Percentiles rank a stretch among this genome's conserved stretches.
These are phyloP conservation scores for Babyrousa celebensis DNA, from an alignment of 2,797 vertebrate species.

Conservation along the genomic window DNA sequence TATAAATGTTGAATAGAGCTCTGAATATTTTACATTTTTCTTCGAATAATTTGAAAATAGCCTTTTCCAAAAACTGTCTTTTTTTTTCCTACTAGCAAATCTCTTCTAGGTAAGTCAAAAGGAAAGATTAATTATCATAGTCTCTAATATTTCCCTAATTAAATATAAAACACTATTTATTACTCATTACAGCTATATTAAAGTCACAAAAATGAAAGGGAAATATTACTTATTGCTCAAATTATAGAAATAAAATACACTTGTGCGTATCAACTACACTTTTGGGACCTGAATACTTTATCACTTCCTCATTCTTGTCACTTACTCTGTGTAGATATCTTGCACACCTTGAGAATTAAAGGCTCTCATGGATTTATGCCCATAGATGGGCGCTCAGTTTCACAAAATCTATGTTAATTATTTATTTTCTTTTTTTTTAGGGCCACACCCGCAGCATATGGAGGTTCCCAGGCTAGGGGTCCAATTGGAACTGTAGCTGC, in stretches of 20 bases:
- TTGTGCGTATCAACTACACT: neutral
- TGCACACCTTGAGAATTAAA: neutral
- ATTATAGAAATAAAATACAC: neutral
- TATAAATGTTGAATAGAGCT: neutral
- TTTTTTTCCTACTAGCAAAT: neutral
- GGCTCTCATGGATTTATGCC: neutral
- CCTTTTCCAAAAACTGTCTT: neutral
- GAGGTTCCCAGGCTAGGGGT: no score
- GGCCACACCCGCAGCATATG: no score
- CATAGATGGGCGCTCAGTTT: neutral
- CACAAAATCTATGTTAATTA: neutral
- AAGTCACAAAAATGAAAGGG: neutral
- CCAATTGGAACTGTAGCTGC: no score
- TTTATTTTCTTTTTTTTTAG: no score
- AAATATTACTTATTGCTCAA: neutral
- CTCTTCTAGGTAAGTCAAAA: neutral
- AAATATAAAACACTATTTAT: conserved; percentile 14
- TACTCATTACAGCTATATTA: neutral
- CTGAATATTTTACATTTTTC: conserved; percentile 33
- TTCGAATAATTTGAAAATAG: conserved; percentile 47
- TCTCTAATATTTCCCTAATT: neutral
- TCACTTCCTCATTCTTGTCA: neutral
- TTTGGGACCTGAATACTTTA: neutral
- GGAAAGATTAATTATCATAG: neutral
- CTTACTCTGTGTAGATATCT: neutral